These are phyloP conservation scores for Zoanthus gigantus DNA, from an alignment of 92 coral and sea anemone genomes.

Conservation along the genomic window DNA sequence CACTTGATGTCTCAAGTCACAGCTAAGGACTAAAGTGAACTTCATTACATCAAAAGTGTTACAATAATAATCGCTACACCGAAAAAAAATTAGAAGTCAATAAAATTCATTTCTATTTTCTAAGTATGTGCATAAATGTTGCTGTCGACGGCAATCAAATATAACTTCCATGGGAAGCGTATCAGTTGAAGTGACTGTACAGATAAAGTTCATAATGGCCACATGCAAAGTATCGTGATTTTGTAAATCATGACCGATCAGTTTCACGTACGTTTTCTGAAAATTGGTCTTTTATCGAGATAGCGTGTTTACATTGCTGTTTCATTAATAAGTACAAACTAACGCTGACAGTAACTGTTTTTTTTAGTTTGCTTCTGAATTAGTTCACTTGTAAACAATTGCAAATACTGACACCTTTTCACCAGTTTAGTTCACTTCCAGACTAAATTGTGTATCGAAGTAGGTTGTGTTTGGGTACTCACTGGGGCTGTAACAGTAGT, in stretches of 20 bases:
- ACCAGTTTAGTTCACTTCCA: conserved; percentile 19
- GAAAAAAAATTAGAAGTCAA: background rate
- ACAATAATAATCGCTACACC: background rate
- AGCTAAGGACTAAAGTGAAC: background rate
- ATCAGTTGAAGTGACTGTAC: conserved; percentile 29
- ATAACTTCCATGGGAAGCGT: conserved; percentile 50
- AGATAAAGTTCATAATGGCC: conserved; percentile 1
- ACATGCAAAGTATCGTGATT: conserved; percentile 54
- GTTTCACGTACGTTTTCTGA: conserved; percentile 4
- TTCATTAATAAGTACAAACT: conserved; percentile 30
- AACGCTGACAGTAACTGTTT: conserved; percentile 16
- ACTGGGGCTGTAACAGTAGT: conserved; percentile 32
- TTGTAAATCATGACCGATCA: background rate
- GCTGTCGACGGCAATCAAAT: conserved; percentile 43
- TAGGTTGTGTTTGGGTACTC: conserved; percentile 24
- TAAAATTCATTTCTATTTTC: conserved; percentile 11
- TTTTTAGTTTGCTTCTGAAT: conserved; percentile 25
- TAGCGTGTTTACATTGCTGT: conserved; percentile 16
- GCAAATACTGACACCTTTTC: background rate
- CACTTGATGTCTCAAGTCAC: background rate
- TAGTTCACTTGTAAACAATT: conserved; percentile 3
- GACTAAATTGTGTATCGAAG: conserved; percentile 43
- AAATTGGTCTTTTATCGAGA: conserved; percentile 2
- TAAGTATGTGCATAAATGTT: conserved; percentile 31
- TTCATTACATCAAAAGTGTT: background rate